Conservation (phyloP, 2,797 vertebrate species). For the Coluber constrictor region DNA sequence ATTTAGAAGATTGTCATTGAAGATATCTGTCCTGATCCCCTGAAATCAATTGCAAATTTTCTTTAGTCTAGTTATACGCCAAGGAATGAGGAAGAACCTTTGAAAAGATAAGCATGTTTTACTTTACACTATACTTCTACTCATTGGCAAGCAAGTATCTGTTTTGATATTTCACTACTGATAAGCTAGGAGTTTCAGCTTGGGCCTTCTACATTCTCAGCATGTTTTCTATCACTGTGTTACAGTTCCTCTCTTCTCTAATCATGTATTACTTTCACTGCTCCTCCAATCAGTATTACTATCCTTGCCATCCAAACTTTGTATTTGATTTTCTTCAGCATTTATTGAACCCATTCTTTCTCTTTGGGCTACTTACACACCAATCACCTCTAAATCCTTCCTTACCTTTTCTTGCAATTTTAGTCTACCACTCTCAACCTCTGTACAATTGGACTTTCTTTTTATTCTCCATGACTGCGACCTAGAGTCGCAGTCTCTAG, state of each 20-base stretch:
- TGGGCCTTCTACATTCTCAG: not conserved
- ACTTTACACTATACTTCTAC: not conserved
- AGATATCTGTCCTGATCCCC: not conserved
- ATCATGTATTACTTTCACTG: not conserved
- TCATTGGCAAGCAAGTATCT: not conserved
- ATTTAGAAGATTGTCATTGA: not conserved
- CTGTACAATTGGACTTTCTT: not conserved
- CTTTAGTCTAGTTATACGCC: not conserved
- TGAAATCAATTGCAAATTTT: not conserved
- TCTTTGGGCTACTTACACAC: not conserved
- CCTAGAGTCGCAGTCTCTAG: too few species aligned
- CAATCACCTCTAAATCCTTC: not conserved
- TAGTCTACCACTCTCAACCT: too few species aligned
- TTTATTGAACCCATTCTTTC: not conserved
- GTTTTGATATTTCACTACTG: not conserved
- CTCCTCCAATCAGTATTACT: not conserved
- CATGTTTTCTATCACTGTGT: not conserved
- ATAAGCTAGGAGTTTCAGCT: not conserved
- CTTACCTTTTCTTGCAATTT: not conserved
- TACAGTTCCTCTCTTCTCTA: not conserved
- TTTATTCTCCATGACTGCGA: not conserved
- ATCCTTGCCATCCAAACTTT: not conserved
- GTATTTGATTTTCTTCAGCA: not conserved
- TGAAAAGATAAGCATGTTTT: not conserved
- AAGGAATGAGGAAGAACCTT: not conserved